Percentiles rank a stretch among this genome's conserved stretches.
Conservation (phyloP, 1,140 invertebrate genomes). For the Andricus grossulariae region DNA sequence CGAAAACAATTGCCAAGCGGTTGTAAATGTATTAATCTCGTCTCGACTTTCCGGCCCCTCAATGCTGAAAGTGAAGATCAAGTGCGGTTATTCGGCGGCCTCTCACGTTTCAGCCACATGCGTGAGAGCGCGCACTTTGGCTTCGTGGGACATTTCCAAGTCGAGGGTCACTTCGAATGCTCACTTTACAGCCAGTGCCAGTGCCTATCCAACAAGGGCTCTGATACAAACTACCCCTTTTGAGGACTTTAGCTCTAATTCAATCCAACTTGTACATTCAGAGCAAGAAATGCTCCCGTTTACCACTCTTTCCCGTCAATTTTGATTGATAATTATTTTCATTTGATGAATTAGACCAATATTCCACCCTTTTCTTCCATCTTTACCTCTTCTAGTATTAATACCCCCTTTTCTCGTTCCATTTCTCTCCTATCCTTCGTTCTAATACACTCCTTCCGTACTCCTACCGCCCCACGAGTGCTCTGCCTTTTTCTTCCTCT, state of each 20-base stretch:
- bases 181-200: conserved; percentile 41
- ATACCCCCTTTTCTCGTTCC: no score
- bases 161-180: conserved; percentile 46
- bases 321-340: no score
- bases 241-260: conserved; percentile 11
- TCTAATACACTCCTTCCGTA: no score
- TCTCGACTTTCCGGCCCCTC: conserved; percentile 38
- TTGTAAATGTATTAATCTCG: conserved; percentile 59
- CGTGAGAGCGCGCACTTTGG: conserved; percentile 56
- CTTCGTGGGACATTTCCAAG: conserved; percentile 53
- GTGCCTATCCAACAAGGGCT: not conserved
- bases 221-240: not conserved
- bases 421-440: no score
- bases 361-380: no score
- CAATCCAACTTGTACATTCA: not conserved
- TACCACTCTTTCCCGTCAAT: not conserved
- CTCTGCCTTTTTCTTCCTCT: no score
- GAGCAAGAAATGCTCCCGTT: not conserved
- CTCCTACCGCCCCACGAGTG: no score
- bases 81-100: conserved; percentile 48
- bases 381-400: no score
- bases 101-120: conserved; percentile 52
- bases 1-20: conserved; percentile 58
- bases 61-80: conserved; percentile 29
- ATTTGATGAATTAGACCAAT: no score